Base-by-base conservation (phyloP, 2,113 vertebrate species). In the Raphicerus campestris region DNA sequence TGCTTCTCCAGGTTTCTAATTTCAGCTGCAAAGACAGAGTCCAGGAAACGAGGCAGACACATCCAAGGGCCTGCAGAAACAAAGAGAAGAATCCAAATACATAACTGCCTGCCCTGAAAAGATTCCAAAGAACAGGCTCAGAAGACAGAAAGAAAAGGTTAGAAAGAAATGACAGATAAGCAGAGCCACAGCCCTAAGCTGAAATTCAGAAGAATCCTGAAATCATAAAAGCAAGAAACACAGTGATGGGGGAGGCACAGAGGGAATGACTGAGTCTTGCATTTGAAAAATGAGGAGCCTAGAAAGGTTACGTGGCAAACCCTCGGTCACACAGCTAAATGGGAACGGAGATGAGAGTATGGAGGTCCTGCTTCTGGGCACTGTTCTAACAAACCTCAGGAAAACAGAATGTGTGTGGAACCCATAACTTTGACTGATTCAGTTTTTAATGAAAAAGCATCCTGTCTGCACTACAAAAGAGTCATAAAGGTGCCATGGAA, bases 11-110 rank as follows among this genome's bases (percentile, higher is more conserved):
- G 88, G 42, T 98, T 97, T 97, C 97, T 98, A 98, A 98, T 97
- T 97, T 97, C 97, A 93, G 97, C 93, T 93, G 82, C 96, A 95
- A 75, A 97, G 93, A 93, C 60, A 91, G 84, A 93, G 88, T 56
- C 93, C 95, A 97, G 97, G 96, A 98, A 98, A 98, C 96, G 97
- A 98, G 56, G 91, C 97, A 97, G 97, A 97, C 97, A 88, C 70
- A 66, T 94, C 86, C 78, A 83, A 97, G 91, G 88, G 95, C 90
- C 93, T 58, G 30, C 32, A 97, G 94, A 97, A 97, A 97, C 90
- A 96, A 87, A 97, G 92, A 73, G 87, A 97, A 87, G 63, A 78
- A 56, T 88, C 94, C 92, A 82, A 92, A 88, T 95, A 92, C 95
- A 92, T 95, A 97, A 95, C 77, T 75, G 81, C 83, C 90, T 92